These are phyloP conservation scores for Priocnemis perturbator DNA, from an alignment of 2,888 invertebrate genomes.

Conservation along the genomic window DNA sequence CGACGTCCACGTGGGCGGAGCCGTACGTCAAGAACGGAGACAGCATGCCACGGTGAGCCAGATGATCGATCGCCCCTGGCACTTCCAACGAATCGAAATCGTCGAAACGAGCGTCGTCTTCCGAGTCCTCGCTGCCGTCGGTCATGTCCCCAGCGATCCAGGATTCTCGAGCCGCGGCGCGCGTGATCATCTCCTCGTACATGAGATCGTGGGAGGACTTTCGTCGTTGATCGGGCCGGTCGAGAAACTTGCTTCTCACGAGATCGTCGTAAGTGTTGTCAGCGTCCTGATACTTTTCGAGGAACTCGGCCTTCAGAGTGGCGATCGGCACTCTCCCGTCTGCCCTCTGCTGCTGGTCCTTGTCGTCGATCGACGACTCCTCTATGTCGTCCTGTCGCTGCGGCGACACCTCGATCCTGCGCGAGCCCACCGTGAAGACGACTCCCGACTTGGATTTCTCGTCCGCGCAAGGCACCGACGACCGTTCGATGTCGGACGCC, in stretches of 20 bases:
- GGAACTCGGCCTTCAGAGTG: conserved; percentile 60
- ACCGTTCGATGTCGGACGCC: conserved; percentile 25
- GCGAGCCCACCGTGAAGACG: conserved; percentile 70
- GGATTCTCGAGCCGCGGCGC: conserved; percentile 50
- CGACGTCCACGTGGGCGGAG: neutral
- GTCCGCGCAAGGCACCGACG: conserved; percentile 16
- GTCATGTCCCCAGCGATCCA: conserved; percentile 15
- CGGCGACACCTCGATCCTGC: conserved; percentile 52
- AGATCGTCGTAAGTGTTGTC: conserved; percentile 41
- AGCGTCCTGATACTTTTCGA: conserved; percentile 27
- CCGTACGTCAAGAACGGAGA: neutral
- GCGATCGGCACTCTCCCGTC: conserved; percentile 58
- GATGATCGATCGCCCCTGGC: neutral
- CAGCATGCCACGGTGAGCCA: neutral
- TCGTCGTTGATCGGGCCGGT: conserved; percentile 50
- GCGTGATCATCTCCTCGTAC: conserved; percentile 60
- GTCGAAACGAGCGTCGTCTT: conserved; percentile 35
- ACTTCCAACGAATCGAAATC: conserved; percentile 33
- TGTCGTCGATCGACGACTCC: conserved; percentile 35
- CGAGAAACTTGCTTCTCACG: conserved; percentile 52
- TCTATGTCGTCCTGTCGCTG: conserved; percentile 16
- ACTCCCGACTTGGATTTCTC: conserved; percentile 49
- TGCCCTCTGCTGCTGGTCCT: conserved; percentile 52
- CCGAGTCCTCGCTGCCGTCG: conserved; percentile 33
- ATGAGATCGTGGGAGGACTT: conserved; percentile 65